Base-by-base conservation (phyloP, 2,888 invertebrate species). In the Erpobdella octoculata region DNA sequence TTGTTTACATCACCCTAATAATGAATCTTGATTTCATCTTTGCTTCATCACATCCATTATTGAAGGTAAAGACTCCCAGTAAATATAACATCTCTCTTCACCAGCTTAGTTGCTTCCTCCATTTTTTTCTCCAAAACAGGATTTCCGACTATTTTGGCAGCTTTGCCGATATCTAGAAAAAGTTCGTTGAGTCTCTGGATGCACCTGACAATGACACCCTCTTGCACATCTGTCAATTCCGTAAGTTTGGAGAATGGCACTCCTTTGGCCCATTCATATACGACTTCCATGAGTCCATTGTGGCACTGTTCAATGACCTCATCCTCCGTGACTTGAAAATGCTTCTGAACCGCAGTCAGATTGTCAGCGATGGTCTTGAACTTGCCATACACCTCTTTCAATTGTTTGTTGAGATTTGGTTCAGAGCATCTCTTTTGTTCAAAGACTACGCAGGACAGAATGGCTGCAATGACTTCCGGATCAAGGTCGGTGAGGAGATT, bases 21-120 rank as follows among this genome's bases (percentile, higher is more conserved):
- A n/a, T n/a, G n/a, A n/a, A n/a, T n/a, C n/a, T n/a, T n/a, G n/a
- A n/a, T n/a, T n/a, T n/a, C n/a, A n/a, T n/a, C n/a, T n/a, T n/a
- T n/a, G n/a, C n/a, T n/a, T n/a, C n/a, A n/a, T n/a, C n/a, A n/a
- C n/a, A n/a, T n/a, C n/a, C n/a, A n/a, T n/a, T n/a, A n/a, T n/a
- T 81, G 80, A 0, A 80, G 80, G 80, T 98, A 98, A 61, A 98
- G 87, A 83, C 94, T 95, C 37, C 93, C 94, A 31, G 96, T 92
- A 82, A 98, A 98, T 0, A 98, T 97, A 79, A 98, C 97, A 83
- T 97, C 97, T 73, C 98, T 86, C 83, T 95, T 94, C 75, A 98
- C 95, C 59, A 91, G 89, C 2, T 89, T 88, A 0, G 92, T 92
- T 0, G 93, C 92, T 81, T 93, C 92, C 83, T 94, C 91, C 93